phyloP scores from a whole-genome alignment of 2,113 vertebrate genomes.

The Zapus hudsonius region DNA sequence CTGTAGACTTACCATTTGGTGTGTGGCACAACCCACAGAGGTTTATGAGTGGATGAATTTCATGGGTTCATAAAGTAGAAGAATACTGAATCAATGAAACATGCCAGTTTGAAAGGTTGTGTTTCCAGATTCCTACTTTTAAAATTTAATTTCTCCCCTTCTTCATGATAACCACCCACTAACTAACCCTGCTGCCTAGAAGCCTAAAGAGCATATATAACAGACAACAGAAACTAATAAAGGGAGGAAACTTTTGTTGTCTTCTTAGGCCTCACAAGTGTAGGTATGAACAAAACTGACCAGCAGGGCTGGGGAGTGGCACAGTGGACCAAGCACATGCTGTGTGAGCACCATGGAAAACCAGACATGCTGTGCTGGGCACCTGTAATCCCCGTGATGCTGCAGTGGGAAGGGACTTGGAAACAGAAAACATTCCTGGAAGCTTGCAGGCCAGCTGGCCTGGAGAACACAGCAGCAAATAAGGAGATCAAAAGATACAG shows the following conservation, averaged over 20 bases:
- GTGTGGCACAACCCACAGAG: not conserved
- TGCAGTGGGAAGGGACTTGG: too few species aligned
- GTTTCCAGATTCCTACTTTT: not conserved
- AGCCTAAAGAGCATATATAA: not conserved
- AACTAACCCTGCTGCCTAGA: not conserved
- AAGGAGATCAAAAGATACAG: too few species aligned
- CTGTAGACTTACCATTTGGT: not conserved
- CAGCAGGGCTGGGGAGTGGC: not conserved
- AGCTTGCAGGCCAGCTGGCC: too few species aligned
- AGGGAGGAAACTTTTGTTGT: not conserved
- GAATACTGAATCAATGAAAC: not conserved
- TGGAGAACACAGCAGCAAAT: too few species aligned
- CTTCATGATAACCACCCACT: not conserved
- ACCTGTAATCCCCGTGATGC: too few species aligned
- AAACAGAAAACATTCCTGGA: too few species aligned
- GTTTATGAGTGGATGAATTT: not conserved
- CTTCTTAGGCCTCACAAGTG: constrained; percentile 16
- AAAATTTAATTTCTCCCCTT: not conserved
- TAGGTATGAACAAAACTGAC: not conserved
- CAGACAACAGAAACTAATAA: not conserved
- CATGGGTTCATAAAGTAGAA: not conserved
- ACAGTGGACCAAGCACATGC: too few species aligned
- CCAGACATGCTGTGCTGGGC: too few species aligned
- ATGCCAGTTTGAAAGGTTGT: not conserved
- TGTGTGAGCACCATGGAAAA: too few species aligned